Evolutionary conservation across 2,113 vertebrate genomes (phyloP).

Genomic region (Sphyrna mokarran): DNA sequence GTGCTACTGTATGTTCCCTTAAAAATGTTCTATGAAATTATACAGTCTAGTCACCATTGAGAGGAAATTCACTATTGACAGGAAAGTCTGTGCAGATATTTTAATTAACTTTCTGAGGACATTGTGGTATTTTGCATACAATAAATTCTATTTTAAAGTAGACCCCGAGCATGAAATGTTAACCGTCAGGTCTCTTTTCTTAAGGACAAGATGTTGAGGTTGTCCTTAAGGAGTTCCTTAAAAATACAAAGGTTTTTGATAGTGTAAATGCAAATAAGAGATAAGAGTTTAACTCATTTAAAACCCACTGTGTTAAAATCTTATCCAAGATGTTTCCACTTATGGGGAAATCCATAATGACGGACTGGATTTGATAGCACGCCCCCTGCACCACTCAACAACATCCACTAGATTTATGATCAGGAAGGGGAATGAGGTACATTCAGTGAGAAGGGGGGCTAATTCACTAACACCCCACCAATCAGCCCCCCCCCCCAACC

Average conservation of each 20-base stretch:
- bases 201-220: background rate
- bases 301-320: no score
- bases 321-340: background rate
- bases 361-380: no score
- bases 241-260: background rate
- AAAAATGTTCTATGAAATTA: background rate
- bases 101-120: background rate
- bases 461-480: no score
- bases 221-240: background rate
- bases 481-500: no score
- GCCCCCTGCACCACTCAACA: no score
- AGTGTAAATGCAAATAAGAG: background rate
- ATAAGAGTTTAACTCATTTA: no score
- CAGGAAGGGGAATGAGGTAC: no score
- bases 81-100: background rate
- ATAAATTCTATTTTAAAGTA: background rate
- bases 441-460: background rate
- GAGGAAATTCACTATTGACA: background rate
- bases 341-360: background rate
- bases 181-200: background rate
- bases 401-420: no score
- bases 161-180: background rate
- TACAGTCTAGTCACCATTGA: background rate
- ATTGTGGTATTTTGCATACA: background rate
- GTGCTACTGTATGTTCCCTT: no score